Conservation (phyloP, 2,888 invertebrate genomes). For the Andrena camellia region DNA sequence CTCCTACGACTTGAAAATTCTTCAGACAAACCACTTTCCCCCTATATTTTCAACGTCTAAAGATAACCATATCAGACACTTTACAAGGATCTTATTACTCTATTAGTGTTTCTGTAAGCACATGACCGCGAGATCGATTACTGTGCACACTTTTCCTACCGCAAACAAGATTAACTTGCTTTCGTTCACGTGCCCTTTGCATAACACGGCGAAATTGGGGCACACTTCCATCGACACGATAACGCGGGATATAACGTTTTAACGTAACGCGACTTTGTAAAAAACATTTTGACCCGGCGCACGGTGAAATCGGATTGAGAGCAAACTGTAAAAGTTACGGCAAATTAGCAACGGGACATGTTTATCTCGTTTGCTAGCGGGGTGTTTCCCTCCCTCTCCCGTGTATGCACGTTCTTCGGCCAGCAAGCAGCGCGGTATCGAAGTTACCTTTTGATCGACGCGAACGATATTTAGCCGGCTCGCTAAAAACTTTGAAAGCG, state of each 20-base stretch:
- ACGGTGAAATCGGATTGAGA: slow-evolving; percentile 12
- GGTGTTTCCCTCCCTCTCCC: background rate
- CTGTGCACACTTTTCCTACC: background rate
- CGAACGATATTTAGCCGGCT: slow-evolving; percentile 12
- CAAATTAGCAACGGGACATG: slow-evolving; percentile 22
- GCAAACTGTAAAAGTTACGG: background rate
- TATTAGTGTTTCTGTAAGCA: background rate
- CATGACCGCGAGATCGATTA: background rate
- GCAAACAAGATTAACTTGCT: slow-evolving; percentile 9
- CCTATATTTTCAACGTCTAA: too few relatives aligned
- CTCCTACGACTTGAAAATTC: too few relatives aligned
- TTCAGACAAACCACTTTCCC: too few relatives aligned
- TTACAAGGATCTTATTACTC: background rate
- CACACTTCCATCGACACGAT: background rate
- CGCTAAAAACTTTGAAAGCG: slow-evolving; percentile 23
- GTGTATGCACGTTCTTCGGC: background rate
- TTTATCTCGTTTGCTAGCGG: slow-evolving; percentile 11
- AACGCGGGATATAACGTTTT: background rate
- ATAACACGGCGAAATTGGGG: background rate
- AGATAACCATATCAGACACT: too few relatives aligned
- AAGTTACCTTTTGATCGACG: background rate
- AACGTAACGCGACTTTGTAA: background rate
- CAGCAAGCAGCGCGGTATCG: background rate
- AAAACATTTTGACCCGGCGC: background rate
- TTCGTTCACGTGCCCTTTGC: background rate